Base-by-base conservation (phyloP, 2,888 invertebrate genomes). In the Lithophane semibrunnea region DNA sequence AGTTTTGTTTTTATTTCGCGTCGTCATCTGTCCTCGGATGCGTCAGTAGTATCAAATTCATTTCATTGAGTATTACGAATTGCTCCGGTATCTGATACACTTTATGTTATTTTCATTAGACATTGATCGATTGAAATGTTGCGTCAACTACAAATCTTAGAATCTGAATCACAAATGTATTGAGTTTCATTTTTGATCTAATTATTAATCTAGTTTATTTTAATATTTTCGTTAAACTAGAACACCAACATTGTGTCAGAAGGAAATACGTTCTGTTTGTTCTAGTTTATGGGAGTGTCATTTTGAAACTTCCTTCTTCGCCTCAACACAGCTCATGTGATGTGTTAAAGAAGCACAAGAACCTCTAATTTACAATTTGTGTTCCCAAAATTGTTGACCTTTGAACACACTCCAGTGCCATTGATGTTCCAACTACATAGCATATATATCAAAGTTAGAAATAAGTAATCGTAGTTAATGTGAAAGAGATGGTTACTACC, bases 31-130 rank as follows among this genome's bases (percentile, higher is more conserved):
- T 16, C 44, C 37, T 61, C 18, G 21, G 1, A 18, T 42, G n/a
- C 24, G 47, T 73, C 49, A 64, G 9, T 24, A 42, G 56, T 84
- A 77, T 85, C 72, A 69, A 44, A 75, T 75, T 75, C 29, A 3
- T 37, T 24, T 24, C 16, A 63, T 47, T 60, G 74, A 73, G 75
- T 18, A 10, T 10, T 21, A 87, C 54, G 60, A 66, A 72, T 73
- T 58, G 12, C 63, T 63, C 0, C 5, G 18, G 21, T 64, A 47
- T 60, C 21, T 47, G 77, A 82, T 74, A 80, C 73, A 73, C 44
- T 77, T 80, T 37, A 58, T 56, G 77, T 83, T 83, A 72, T 64
- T 80, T 77, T 77, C n/a, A 75, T 70, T 47, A 69, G 77, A 77
- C 75, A 54, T n/a, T 75, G 80, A 85, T 77, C 66, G 68, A 87